A percentile compares a stretch with the other conserved stretches of the same genome.
phyloP scores from a whole-genome alignment of 2,888 invertebrate genomes.

The Agriopis marginaria region DNA sequence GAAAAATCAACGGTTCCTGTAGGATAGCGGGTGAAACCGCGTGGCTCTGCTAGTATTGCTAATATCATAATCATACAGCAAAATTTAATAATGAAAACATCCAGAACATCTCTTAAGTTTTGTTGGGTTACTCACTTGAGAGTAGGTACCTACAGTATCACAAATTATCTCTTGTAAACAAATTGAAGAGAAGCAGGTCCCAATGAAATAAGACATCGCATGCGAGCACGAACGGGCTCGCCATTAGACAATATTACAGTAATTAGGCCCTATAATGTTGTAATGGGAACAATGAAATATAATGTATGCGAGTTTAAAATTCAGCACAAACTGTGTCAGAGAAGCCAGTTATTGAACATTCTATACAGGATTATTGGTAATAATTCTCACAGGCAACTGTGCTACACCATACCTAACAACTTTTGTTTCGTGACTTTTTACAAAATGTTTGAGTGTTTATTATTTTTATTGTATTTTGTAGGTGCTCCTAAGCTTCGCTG shows the following conservation, averaged over 20 bases:
- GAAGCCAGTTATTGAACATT: conserved; percentile 53
- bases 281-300: conserved; percentile 78
- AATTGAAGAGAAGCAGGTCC: conserved; percentile 21
- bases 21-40: no score
- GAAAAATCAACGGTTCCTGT: no score
- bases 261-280: conserved; percentile 80
- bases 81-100: not conserved
- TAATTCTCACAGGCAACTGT: no score
- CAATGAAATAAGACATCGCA: conserved; percentile 57
- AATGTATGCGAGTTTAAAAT: conserved; percentile 70
- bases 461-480: no score
- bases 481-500: no score
- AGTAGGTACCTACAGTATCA: not conserved
- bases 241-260: conserved; percentile 66
- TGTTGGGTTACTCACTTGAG: not conserved
- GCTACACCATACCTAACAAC: no score
- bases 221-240: conserved; percentile 59
- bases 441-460: no score
- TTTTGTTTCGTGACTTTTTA: no score
- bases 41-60: no score
- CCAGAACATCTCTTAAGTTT: not conserved
- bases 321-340: conserved; percentile 68
- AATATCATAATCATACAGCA: no score
- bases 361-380: conserved; percentile 25
- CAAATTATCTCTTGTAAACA: conserved; percentile 6